These are phyloP conservation scores for Hyphantria cunea DNA, from an alignment of 1,140 invertebrate species.

Conservation along the genomic window DNA sequence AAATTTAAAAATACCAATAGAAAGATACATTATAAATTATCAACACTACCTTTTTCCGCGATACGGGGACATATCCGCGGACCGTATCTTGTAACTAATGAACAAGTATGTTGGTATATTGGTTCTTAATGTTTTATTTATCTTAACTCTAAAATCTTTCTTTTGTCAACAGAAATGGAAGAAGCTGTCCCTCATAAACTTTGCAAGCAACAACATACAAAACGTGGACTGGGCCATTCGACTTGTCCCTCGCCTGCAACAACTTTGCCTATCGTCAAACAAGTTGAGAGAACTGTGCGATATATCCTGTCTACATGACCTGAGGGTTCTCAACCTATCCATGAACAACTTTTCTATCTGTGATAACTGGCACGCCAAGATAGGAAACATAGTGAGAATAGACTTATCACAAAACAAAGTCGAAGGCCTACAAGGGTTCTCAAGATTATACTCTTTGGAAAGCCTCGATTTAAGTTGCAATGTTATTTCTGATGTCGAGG, in stretches of 20 bases:
- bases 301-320: constrained; percentile 88
- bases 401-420: constrained; percentile 94
- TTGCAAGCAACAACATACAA: constrained; percentile 90
- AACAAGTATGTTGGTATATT: too few relatives aligned
- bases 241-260: constrained; percentile 89
- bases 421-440: constrained; percentile 88
- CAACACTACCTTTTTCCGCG: too few relatives aligned
- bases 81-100: too few relatives aligned
- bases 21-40: too few relatives aligned
- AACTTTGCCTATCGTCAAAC: constrained; percentile 90
- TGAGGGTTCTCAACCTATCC: constrained; percentile 89
- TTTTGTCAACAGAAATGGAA: constrained; percentile 84
- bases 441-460: constrained; percentile 92
- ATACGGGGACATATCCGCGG: too few relatives aligned
- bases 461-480: constrained; percentile 94
- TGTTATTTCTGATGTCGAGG: constrained; percentile 89
- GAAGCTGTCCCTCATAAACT: constrained; percentile 86
- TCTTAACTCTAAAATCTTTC: constrained; percentile 3
- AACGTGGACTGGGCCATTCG: constrained; percentile 91
- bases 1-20: too few relatives aligned
- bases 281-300: constrained; percentile 88
- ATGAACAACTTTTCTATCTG: constrained; percentile 88
- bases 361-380: constrained; percentile 90
- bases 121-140: too few relatives aligned
- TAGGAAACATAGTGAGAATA: constrained; percentile 94